These are phyloP conservation scores for Antrozous pallidus DNA, from an alignment of 2,797 vertebrate species.

Conservation along the genomic window DNA sequence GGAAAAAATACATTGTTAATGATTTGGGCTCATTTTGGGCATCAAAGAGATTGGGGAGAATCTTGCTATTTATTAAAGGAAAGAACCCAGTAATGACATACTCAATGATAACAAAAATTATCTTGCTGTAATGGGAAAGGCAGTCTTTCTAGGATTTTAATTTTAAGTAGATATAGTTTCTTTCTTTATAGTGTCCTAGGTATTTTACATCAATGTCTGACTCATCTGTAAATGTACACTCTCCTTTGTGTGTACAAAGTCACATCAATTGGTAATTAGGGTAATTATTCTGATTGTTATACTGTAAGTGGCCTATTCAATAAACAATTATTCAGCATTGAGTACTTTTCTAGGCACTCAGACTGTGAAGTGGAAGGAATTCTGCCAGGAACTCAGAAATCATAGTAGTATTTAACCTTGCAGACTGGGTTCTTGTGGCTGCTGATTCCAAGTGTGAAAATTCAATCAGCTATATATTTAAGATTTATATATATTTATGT, in stretches of 20 bases:
- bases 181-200: not conserved
- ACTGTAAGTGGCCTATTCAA: not conserved
- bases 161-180: not conserved
- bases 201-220: not conserved
- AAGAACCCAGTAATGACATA: not conserved
- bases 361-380: not conserved
- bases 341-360: not conserved
- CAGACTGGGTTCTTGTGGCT: not conserved
- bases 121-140: not conserved
- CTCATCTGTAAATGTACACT: not conserved
- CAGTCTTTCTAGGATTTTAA: constrained; percentile 5
- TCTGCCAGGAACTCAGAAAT: not conserved
- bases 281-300: not conserved
- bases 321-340: not conserved
- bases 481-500: not conserved
- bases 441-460: not conserved
- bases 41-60: not conserved
- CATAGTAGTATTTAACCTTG: not conserved
- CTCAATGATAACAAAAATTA: not conserved
- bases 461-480: not conserved
- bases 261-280: not conserved
- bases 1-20: not conserved
- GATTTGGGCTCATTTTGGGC: not conserved
- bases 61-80: not conserved
- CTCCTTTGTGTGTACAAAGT: not conserved